Percentiles rank a stretch among this genome's conserved stretches.
These are phyloP conservation scores for Holacanthella duospinosa DNA, from an alignment of 2,888 invertebrate species.

Conservation along the genomic window DNA sequence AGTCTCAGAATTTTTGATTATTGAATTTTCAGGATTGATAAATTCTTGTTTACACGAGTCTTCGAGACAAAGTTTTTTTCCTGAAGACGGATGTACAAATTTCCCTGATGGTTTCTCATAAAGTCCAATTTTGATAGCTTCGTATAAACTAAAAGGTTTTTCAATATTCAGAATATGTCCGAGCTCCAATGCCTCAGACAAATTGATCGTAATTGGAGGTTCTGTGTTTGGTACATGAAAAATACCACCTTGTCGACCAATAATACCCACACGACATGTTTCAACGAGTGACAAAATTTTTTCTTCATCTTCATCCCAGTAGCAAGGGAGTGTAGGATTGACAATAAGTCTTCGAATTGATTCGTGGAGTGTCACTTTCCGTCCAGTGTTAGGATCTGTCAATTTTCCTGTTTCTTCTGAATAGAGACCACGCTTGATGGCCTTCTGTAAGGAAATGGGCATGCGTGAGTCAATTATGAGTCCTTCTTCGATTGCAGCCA, in stretches of 20 bases:
- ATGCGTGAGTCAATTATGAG: constrained; percentile 69
- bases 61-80: constrained; percentile 59
- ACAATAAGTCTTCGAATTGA: constrained; percentile 69
- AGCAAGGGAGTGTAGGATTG: constrained; percentile 64
- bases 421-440: constrained; percentile 74
- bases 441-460: constrained; percentile 69
- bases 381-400: constrained; percentile 65
- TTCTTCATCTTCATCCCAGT: constrained; percentile 62
- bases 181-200: constrained; percentile 63
- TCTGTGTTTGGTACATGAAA: constrained; percentile 54
- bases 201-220: constrained; percentile 40
- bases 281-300: constrained; percentile 64
- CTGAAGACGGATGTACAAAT: constrained; percentile 66
- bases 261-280: constrained; percentile 66
- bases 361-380: constrained; percentile 70
- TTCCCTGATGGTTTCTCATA: constrained; percentile 56
- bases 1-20: constrained; percentile 58
- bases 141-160: constrained; percentile 69
- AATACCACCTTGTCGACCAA: constrained; percentile 62
- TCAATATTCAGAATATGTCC: constrained; percentile 70
- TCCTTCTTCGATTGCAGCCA: constrained; percentile 67
- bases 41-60: constrained; percentile 64
- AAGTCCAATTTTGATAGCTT: constrained; percentile 65
- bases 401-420: constrained; percentile 71
- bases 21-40: constrained; percentile 62